These are phyloP conservation scores for Drosophila ohnishii DNA, from an alignment of 1,140 invertebrate species.

Conservation along the genomic window DNA sequence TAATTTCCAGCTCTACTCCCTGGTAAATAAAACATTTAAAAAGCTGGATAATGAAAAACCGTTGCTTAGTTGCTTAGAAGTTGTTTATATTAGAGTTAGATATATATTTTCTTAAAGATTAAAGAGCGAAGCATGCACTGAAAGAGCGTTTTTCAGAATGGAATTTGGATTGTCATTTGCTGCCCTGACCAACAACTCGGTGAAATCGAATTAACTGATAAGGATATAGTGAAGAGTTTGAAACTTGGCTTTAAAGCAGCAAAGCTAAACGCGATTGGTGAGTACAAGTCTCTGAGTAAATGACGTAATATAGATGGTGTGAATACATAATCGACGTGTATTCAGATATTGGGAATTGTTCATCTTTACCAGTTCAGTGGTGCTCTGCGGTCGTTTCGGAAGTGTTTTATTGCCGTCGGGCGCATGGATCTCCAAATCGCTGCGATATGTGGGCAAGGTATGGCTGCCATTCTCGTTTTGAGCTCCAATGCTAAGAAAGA, in stretches of 20 bases:
- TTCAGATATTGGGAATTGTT: neutral
- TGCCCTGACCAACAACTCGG: constrained; percentile 12
- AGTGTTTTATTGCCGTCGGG: constrained; percentile 81
- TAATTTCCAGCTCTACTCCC: neutral
- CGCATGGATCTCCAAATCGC: constrained; percentile 86
- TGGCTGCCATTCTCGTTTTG: constrained; percentile 75
- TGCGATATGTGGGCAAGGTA: constrained; percentile 84
- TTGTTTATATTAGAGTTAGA: constrained; percentile 21
- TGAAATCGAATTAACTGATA: constrained; percentile 22
- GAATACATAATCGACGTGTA: neutral
- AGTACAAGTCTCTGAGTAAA: constrained; percentile 27
- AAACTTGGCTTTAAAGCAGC: constrained; percentile 62
- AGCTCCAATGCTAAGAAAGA: constrained; percentile 66
- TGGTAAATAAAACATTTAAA: neutral
- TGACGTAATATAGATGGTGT: constrained; percentile 38
- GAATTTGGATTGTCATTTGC: constrained; percentile 7
- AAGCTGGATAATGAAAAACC: constrained; percentile 16
- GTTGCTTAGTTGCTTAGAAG: constrained; percentile 17
- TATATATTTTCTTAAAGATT: constrained; percentile 12
- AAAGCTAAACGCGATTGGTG: constrained; percentile 56
- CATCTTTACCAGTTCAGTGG: constrained; percentile 81
- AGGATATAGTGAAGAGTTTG: constrained; percentile 34
- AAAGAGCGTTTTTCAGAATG: constrained; percentile 21
- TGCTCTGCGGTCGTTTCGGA: constrained; percentile 80
- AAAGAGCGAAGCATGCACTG: constrained; percentile 60